These are phyloP conservation scores for Alethe diademata DNA, from an alignment of 2,113 vertebrate genomes.

Conservation along the genomic window DNA sequence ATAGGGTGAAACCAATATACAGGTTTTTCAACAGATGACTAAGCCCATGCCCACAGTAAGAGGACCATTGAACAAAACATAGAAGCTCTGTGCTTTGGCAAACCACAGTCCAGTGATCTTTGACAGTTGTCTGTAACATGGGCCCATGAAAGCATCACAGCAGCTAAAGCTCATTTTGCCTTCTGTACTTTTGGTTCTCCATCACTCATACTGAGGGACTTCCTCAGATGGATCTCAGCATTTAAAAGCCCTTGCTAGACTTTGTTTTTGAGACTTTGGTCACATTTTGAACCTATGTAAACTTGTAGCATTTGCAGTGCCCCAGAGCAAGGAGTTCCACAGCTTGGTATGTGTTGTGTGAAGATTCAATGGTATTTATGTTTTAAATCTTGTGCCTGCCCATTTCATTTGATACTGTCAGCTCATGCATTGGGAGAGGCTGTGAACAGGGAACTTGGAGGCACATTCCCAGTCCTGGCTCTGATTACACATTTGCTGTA, in stretches of 20 bases:
- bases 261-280: background rate
- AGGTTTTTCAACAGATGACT: background rate
- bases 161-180: background rate
- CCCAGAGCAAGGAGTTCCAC: background rate
- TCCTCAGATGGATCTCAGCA: background rate
- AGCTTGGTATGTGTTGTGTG: accelerated
- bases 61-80: background rate
- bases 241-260: background rate
- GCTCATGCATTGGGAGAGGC: background rate
- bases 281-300: background rate
- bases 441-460: background rate
- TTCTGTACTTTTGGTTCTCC: accelerated
- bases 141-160: background rate
- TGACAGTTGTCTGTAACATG: accelerated
- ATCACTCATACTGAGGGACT: background rate
- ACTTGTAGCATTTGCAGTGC: background rate
- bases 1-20: background rate
- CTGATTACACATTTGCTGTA: background rate
- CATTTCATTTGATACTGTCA: background rate
- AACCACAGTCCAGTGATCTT: background rate
- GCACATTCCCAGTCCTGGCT: background rate
- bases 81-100: background rate
- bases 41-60: background rate
- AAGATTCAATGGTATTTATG: background rate
- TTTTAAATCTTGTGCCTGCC: background rate